Conservation (phyloP, 2,113 vertebrate species). For the Rhadina sibilatrix region DNA sequence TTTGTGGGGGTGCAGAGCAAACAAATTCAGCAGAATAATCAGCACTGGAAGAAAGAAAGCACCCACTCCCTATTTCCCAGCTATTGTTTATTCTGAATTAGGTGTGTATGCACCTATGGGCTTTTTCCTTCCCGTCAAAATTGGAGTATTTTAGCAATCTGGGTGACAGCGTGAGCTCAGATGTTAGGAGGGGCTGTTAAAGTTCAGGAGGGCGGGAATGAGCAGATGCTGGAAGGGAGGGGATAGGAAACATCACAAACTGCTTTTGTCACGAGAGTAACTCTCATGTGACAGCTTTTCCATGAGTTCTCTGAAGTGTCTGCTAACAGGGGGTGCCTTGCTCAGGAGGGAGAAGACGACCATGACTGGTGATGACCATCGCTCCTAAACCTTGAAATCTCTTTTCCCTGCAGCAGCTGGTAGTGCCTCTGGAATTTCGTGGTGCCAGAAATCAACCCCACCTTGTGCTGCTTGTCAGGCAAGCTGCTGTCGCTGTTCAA, state of each 20-base stretch:
- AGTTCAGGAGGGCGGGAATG: not conserved
- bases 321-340: not conserved
- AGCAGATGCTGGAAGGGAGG: not conserved
- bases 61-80: not conserved
- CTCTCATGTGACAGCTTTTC: not conserved
- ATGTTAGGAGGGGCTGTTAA: not conserved
- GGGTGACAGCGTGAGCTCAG: not conserved
- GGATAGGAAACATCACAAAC: not conserved
- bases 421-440: not conserved
- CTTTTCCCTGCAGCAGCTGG: not conserved
- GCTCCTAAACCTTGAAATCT: not conserved
- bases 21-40: not conserved
- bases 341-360: not conserved
- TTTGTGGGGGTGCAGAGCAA: not conserved
- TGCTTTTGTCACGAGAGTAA: not conserved
- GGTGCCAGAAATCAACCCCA: not conserved
- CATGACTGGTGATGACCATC: not conserved
- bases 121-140: not conserved
- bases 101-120: fast-evolving
- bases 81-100: not conserved
- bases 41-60: not conserved
- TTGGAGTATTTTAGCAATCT: not conserved
- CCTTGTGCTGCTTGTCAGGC: not conserved
- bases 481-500: not conserved
- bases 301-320: not conserved